Evolutionary conservation across 2,797 vertebrate genomes (phyloP).

Genomic region (Lepidocolaptes lacrymiger): DNA sequence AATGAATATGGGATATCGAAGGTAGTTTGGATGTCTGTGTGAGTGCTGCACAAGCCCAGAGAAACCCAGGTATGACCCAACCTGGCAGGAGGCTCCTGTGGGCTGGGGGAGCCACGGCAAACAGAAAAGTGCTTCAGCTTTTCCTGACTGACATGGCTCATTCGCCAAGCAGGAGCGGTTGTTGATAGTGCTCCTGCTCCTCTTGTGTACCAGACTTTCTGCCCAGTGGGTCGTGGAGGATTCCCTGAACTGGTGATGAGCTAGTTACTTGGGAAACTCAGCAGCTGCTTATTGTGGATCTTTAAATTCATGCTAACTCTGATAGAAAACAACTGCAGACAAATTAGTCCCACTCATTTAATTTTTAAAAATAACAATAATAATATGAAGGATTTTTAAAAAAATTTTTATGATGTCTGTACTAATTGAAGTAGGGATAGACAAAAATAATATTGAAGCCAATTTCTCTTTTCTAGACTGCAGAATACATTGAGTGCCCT

Average conservation of each 20-base stretch:
- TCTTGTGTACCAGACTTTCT: background rate
- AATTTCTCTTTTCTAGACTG: constrained; percentile 43
- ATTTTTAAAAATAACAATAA: background rate
- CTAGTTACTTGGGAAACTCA: background rate
- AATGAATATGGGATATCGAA: background rate
- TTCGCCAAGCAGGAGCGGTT: background rate
- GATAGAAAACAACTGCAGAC: background rate
- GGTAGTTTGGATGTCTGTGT: background rate
- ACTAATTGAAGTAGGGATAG: background rate
- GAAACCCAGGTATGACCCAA: background rate
- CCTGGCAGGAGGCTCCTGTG: background rate
- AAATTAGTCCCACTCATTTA: background rate
- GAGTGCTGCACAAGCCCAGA: background rate
- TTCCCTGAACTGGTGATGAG: background rate
- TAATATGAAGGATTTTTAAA: background rate
- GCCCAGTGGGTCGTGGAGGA: background rate
- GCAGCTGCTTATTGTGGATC: background rate
- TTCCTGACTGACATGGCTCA: background rate
- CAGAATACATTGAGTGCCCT: background rate
- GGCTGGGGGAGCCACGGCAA: background rate
- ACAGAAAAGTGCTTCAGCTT: background rate
- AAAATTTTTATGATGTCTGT: background rate
- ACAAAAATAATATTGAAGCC: background rate
- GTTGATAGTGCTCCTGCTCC: background rate
- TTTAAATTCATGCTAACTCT: background rate